Evolutionary conservation across 1,140 invertebrate genomes (phyloP).

Genomic region (Achroia grisella): DNA sequence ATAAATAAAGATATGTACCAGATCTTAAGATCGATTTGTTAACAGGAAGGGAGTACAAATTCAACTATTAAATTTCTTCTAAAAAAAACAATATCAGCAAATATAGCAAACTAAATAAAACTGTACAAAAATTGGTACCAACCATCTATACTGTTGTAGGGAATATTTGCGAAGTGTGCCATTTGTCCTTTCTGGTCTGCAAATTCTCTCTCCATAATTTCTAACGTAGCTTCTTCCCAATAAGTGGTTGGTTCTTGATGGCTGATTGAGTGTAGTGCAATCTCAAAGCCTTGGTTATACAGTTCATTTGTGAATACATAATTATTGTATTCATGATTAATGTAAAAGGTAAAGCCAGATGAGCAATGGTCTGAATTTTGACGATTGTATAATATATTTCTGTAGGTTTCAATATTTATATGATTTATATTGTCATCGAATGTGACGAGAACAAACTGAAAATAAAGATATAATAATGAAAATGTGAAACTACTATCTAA

Average conservation of each 20-base stretch:
- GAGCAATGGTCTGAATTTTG: conserved; percentile 79
- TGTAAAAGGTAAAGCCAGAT: conserved; percentile 77
- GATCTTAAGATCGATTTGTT: no score
- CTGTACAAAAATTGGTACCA: conserved; percentile 5
- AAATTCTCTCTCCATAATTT: conserved; percentile 73
- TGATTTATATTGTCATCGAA: conserved; percentile 82
- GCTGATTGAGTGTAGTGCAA: conserved; percentile 78
- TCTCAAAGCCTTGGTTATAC: conserved; percentile 79
- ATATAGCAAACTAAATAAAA: no score
- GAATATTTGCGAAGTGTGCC: conserved; percentile 75
- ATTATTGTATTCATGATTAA: conserved; percentile 82
- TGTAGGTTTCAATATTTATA: conserved; percentile 78
- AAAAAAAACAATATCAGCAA: conserved; percentile 16
- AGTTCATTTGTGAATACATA: conserved; percentile 78
- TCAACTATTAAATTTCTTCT: no score
- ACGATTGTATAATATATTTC: conserved; percentile 74
- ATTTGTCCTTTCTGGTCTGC: conserved; percentile 73
- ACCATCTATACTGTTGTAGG: conserved; percentile 63
- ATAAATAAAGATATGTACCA: conserved; percentile 41
- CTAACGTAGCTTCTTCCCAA: conserved; percentile 67
- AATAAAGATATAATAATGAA: not conserved
- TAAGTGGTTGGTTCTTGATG: conserved; percentile 69
- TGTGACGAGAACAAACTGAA: conserved; percentile 74
- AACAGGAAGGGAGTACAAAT: no score
- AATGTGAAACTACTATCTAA: no score